phyloP scores from a whole-genome alignment of 1,140 invertebrate genomes.

The Oedothorax gibbosus region DNA sequence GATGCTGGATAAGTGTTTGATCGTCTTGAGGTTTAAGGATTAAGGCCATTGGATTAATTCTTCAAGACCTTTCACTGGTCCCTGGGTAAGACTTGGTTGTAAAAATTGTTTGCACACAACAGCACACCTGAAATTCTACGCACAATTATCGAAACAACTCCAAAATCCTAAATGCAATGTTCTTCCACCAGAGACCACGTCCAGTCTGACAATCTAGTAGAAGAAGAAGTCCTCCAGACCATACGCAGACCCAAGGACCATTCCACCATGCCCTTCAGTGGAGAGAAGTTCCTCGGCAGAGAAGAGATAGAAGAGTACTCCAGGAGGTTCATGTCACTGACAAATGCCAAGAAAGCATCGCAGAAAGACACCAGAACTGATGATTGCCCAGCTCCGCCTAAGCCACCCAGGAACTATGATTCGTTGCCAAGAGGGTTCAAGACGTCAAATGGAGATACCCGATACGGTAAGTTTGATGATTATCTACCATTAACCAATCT shows the following conservation, averaged over 20 bases:
- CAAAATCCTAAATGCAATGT: not conserved
- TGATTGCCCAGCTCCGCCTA: constrained; percentile 32
- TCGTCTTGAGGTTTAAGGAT: too few relatives aligned
- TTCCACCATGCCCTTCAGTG: not conserved
- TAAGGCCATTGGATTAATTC: too few relatives aligned
- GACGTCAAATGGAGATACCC: not conserved
- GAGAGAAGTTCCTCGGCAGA: constrained; percentile 17
- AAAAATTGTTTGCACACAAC: too few relatives aligned
- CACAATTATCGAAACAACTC: too few relatives aligned
- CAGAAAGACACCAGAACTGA: not conserved
- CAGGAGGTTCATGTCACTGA: constrained; percentile 46
- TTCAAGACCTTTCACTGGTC: too few relatives aligned
- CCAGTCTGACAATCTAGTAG: constrained; percentile 43
- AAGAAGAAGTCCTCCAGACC: constrained; percentile 42
- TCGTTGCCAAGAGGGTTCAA: constrained; percentile 52
- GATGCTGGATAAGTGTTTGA: too few relatives aligned
- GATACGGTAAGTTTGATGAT: constrained; percentile 31
- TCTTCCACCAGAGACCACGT: not conserved
- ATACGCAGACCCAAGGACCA: constrained; percentile 3
- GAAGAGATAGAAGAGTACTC: constrained; percentile 8
- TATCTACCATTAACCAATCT: not conserved
- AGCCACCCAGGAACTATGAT: constrained; percentile 52
- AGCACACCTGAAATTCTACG: too few relatives aligned
- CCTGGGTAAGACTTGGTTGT: too few relatives aligned
- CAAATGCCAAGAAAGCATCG: not conserved